Base-by-base conservation (phyloP, 2,888 invertebrate genomes). In the Oligia strigilis region DNA sequence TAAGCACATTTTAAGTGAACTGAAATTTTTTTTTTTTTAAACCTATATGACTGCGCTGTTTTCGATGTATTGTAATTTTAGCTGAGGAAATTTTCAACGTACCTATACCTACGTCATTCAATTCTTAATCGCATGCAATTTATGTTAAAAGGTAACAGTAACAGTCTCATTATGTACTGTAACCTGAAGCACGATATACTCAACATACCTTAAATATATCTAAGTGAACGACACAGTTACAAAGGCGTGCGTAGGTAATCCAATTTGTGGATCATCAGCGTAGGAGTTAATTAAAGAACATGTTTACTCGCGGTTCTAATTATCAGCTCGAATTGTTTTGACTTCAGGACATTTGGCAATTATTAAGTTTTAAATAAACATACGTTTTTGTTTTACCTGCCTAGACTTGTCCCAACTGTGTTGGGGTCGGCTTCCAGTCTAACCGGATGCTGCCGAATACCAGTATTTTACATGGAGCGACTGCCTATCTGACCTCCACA, bases 261-360 rank as follows among this genome's bases (percentile, higher is more conserved):
- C 79, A 85, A 85, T 85, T 86, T 79, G 85, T 49, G 43, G 75
- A 85, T 81, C 72, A 72, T 85, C 66, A 64, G 64, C 14, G 46
- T 80, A 8, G 71, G 70, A 58, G 82, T 82, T 84, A 77, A 74
- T 82, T 84, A 74, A 73, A 82, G 82, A 67, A 72, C 72, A 86
- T 67, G 73, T 86, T 80, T 70, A 78, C 64, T 40, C 69, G 60
- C 78, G 80, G 81, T 88, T 85, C 83, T 89, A 88, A 91, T 90
- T 85, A 88, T 85, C 43, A 78, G 77, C 76, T 73, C 75, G 76
- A 86, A 86, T 89, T 90, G 86, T 87, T 89, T 84, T 78, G 76
- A 83, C 83, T 82, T 84, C 64, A 72, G 82, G 67, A 83, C 75
- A 73, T 82, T 83, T 74, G 62, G 4, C 13, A 66, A 85, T 83